A percentile compares a stretch with the other conserved stretches of the same genome.
Evolutionary conservation across 1,140 invertebrate species (phyloP).

Genomic region (Venturia canescens): DNA sequence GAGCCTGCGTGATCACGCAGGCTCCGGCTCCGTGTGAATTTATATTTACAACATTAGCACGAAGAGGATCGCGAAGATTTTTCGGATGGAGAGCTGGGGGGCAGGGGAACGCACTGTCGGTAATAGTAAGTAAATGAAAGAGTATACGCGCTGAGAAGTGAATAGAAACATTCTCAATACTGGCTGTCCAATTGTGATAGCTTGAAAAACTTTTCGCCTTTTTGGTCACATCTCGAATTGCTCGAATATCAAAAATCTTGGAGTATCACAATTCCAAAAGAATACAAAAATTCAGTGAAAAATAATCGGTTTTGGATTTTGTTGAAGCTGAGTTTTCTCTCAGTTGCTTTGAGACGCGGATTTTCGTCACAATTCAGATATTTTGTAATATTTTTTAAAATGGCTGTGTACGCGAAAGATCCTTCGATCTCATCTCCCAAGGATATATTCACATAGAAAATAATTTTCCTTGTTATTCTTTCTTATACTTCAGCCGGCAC

Average conservation of each 20-base stretch:
- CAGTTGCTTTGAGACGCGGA: not conserved
- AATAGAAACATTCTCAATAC: conserved; percentile 14
- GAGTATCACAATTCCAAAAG: not conserved
- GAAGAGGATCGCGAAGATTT: conserved; percentile 39
- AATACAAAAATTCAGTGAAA: too few relatives aligned
- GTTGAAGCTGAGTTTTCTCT: too few relatives aligned
- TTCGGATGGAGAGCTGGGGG: not conserved
- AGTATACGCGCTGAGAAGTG: not conserved
- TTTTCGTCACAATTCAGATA: not conserved
- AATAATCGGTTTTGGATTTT: too few relatives aligned
- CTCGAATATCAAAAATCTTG: not conserved
- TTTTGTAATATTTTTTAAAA: too few relatives aligned
- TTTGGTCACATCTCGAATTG: not conserved
- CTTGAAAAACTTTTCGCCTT: not conserved
- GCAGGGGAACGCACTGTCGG: not conserved
- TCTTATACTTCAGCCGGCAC: too few relatives aligned
- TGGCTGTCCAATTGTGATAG: not conserved
- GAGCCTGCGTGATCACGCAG: conserved; percentile 1
- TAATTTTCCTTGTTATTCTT: too few relatives aligned
- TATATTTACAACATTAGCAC: conserved; percentile 49
- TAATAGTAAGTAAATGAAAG: not conserved
- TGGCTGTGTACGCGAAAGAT: too few relatives aligned
- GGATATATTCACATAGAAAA: too few relatives aligned
- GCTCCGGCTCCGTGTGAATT: not conserved
- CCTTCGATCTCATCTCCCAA: not conserved